Conservation (phyloP, 1,140 invertebrate genomes). For the Phocides pigmalion region DNA sequence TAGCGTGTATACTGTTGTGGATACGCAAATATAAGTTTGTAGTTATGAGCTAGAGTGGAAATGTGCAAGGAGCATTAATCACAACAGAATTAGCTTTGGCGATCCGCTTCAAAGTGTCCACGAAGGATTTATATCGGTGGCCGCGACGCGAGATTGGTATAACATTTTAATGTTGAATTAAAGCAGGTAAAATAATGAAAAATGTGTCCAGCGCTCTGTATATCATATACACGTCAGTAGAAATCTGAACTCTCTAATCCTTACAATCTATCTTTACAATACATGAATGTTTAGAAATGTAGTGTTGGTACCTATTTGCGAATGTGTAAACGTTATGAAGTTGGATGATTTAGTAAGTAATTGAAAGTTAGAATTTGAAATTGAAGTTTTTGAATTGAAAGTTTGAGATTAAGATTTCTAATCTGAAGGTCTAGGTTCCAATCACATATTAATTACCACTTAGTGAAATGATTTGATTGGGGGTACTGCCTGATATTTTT, state of each 20-base stretch:
- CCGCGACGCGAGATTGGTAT: conserved; percentile 51
- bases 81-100: conserved; percentile 82
- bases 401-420: too few relatives aligned
- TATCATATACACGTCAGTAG: conserved; percentile 13
- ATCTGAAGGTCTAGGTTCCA: too few relatives aligned
- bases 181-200: conserved; percentile 55
- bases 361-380: too few relatives aligned
- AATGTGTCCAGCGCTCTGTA: conserved; percentile 18
- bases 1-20: conserved; percentile 22
- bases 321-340: too few relatives aligned
- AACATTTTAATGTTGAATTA: conserved; percentile 48
- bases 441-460: too few relatives aligned
- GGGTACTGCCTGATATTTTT: too few relatives aligned
- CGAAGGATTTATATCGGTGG: conserved; percentile 70
- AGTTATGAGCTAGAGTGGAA: conserved; percentile 70
- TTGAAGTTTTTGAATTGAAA: too few relatives aligned
- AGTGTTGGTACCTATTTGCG: too few relatives aligned
- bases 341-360: too few relatives aligned
- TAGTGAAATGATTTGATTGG: too few relatives aligned
- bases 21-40: conserved; percentile 43
- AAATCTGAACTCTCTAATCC: background rate
- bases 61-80: conserved; percentile 81
- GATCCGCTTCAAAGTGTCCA: conserved; percentile 79
- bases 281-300: too few relatives aligned
- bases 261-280: background rate